Percentiles rank a stretch among this genome's conserved stretches.
Conservation (phyloP, 2,797 vertebrate genomes). For the Acanthurus lineatus region DNA sequence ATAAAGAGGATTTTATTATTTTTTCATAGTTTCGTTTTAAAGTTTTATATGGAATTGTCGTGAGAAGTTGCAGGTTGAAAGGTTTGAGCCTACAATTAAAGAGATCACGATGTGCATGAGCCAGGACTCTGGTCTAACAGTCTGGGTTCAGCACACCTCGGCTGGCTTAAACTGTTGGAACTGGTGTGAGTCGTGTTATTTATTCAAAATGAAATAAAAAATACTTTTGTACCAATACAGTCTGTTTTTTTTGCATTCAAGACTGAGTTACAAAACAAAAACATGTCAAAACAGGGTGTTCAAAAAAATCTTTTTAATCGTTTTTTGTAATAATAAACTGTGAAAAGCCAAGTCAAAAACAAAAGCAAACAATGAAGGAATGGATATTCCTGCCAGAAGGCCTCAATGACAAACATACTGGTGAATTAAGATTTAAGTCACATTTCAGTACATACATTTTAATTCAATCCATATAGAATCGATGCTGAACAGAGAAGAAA, state of each 20-base stretch:
- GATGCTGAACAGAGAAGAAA: slow-evolving; percentile 12
- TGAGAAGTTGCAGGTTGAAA: not conserved
- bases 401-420: slow-evolving; percentile 41
- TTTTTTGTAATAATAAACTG: slow-evolving; percentile 70
- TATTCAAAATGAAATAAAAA: not conserved
- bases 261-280: not conserved
- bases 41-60: not conserved
- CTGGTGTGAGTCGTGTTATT: not conserved
- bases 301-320: slow-evolving; percentile 71
- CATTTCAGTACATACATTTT: slow-evolving; percentile 6
- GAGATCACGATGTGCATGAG: not conserved
- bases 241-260: not conserved
- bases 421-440: slow-evolving; percentile 12
- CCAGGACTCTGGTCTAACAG: not conserved
- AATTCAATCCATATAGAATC: slow-evolving; percentile 17
- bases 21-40: too few relatives aligned
- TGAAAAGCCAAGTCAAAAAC: slow-evolving; percentile 39
- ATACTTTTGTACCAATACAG: not conserved
- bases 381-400: slow-evolving; percentile 53
- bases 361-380: slow-evolving; percentile 36
- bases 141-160: not conserved
- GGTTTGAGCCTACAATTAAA: not conserved
- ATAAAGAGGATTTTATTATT: too few relatives aligned
- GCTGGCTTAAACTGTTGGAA: not conserved
- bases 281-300: slow-evolving; percentile 14